phyloP scores from a whole-genome alignment of 2,888 invertebrate genomes.

The Thecophora atra region DNA sequence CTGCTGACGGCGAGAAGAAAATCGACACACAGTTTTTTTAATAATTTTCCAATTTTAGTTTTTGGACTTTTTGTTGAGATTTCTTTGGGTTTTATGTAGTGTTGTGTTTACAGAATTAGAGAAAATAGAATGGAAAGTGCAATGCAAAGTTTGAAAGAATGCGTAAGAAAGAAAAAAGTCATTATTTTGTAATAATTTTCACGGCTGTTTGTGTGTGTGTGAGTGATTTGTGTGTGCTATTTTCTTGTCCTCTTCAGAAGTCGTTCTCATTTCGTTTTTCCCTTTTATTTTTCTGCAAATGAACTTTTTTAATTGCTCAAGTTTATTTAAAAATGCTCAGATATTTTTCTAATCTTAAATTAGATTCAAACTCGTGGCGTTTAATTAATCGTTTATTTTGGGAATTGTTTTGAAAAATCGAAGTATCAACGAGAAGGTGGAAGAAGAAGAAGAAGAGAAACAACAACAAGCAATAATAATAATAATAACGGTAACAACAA shows the following conservation, averaged over 20 bases:
- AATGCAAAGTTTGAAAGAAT: background rate
- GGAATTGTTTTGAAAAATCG: conserved; percentile 25
- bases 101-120: too few species aligned
- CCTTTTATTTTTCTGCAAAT: background rate
- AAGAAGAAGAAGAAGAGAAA: conserved; percentile 39
- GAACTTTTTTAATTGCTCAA: background rate
- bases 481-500: conserved; percentile 1
- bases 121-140: too few species aligned
- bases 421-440: conserved; percentile 29
- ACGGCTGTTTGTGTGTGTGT: background rate
- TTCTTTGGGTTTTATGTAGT: too few species aligned
- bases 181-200: background rate
- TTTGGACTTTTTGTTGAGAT: background rate
- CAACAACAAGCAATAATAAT: background rate
- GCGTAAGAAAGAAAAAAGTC: background rate
- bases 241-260: background rate
- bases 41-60: conserved; percentile 1
- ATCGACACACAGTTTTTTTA: background rate
- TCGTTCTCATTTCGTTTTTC: background rate
- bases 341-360: background rate
- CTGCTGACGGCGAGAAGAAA: background rate
- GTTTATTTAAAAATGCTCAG: background rate
- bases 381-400: background rate
- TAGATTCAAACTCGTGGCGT: too few species aligned
- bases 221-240: background rate